phyloP scores from a whole-genome alignment of 2,888 invertebrate species.

The Lobophora halterata region DNA sequence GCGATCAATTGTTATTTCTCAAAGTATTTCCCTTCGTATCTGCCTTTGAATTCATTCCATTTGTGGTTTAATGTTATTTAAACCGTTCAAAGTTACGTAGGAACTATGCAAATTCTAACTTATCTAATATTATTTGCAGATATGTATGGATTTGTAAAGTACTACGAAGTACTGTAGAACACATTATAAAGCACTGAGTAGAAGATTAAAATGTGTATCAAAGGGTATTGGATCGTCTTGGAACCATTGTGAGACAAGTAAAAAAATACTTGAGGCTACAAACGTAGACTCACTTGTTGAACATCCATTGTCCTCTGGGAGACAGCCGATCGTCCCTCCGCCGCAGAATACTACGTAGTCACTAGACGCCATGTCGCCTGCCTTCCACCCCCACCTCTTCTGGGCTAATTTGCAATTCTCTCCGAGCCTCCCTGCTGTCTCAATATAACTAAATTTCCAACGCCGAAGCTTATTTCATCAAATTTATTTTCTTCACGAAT shows the following conservation, averaged over 20 bases:
- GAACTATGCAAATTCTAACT: no score
- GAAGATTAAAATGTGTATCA: slow-evolving; percentile 5
- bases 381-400: slow-evolving; percentile 19
- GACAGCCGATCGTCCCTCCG: slow-evolving; percentile 20
- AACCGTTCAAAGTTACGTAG: no score
- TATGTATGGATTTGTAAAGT: no score
- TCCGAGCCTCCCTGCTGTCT: slow-evolving; percentile 44
- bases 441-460: slow-evolving; percentile 42
- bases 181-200: no score
- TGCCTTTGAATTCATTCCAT: no score
- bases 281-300: slow-evolving; percentile 55
- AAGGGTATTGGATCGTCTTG: slow-evolving; percentile 1
- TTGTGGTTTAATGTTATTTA: no score
- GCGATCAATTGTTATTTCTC: no score
- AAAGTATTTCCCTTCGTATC: no score
- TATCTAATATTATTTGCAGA: no score
- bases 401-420: slow-evolving; percentile 58
- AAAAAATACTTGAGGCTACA: slow-evolving; percentile 19
- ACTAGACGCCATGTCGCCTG: slow-evolving; percentile 7
- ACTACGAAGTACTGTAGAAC: no score
- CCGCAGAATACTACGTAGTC: slow-evolving; percentile 12
- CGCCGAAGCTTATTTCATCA: slow-evolving; percentile 31
- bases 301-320: slow-evolving; percentile 34
- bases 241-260: slow-evolving; percentile 6
- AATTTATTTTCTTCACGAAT: slow-evolving; percentile 30